phyloP scores from a whole-genome alignment of 2,888 invertebrate genomes.

The Timema cristinae region DNA sequence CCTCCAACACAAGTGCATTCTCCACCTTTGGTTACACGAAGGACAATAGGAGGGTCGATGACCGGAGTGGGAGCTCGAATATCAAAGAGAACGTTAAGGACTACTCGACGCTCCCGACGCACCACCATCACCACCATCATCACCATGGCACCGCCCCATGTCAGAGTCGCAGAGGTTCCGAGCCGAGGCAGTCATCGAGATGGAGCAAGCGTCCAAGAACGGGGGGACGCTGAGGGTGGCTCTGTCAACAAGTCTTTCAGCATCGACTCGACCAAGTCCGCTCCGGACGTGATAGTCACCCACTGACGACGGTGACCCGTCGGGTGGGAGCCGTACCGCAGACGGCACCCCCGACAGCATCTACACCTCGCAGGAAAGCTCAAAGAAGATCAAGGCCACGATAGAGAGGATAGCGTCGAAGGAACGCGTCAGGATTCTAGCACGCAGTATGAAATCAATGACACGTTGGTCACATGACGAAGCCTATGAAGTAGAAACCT shows the following conservation, averaged over 20 bases:
- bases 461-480: constrained; percentile 25
- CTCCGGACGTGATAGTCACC: constrained; percentile 85
- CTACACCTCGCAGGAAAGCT: constrained; percentile 24
- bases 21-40: constrained; percentile 53
- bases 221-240: constrained; percentile 30
- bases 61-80: not conserved
- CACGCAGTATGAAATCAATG: constrained; percentile 23
- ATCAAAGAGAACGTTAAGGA: not conserved
- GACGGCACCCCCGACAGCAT: constrained; percentile 51
- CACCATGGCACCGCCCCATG: constrained; percentile 38
- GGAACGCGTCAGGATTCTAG: constrained; percentile 16
- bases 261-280: constrained; percentile 81
- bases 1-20: constrained; percentile 39
- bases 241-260: constrained; percentile 61
- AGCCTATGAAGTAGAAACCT: constrained; percentile 12
- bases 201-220: constrained; percentile 42
- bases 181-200: constrained; percentile 59
- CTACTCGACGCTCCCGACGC: constrained; percentile 34
- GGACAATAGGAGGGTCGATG: constrained; percentile 22
- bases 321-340: constrained; percentile 55
- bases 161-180: constrained; percentile 43
- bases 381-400: constrained; percentile 7
- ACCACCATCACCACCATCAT: constrained; percentile 49
- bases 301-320: constrained; percentile 59
- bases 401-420: not conserved